Base-by-base conservation (phyloP, 2,888 invertebrate species). In the Drosophila nr. perissopoda region DNA sequence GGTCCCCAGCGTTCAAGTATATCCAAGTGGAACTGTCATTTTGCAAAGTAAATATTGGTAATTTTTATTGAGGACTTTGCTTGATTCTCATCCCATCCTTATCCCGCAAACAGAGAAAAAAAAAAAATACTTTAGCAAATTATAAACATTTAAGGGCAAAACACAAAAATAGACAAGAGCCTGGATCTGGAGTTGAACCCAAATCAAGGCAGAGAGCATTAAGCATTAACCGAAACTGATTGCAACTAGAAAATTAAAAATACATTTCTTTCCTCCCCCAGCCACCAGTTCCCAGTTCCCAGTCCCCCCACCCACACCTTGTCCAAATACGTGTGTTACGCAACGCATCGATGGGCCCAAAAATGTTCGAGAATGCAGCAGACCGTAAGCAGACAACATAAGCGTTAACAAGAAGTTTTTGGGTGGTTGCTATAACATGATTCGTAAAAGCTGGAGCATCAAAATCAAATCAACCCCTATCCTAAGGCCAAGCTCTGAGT, bases 331-430 rank as follows among this genome's bases (percentile, higher is more conserved):
- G 21, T 40, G 33, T 65, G 56, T 60, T 53, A 48, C 36, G 33
- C 63, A 52, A 59, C 76, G 76, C 68, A 60, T 69, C 63, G 71
- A 49, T 72, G 68, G 46, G 51, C 62, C n/a, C 51, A 29, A 51
- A 75, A 60, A 75, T 57, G 57, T 57, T 79, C 69, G 79, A 74
- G 81, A 90, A 74, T 87, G 85, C 89, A 90, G 79, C 82, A 89
- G 90, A 90, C 90, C 89, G 89, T 85, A 89, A 90, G 88, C 56
- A 89, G 89, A 90, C 89, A 88, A 85, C 88, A 86, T 83, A 81
- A 85, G 80, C 83, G 84, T 81, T 82, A 86, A 81, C 83, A 83
- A 79, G 76, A 66, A 72, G 16, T 74, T 73, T 76, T 71, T 56
- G 67, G 69, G 61, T 75, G 82, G 82, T 84, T 85, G 84, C 84